phyloP scores from a whole-genome alignment of 1,140 invertebrate species.

The Macrostomum lignano region DNA sequence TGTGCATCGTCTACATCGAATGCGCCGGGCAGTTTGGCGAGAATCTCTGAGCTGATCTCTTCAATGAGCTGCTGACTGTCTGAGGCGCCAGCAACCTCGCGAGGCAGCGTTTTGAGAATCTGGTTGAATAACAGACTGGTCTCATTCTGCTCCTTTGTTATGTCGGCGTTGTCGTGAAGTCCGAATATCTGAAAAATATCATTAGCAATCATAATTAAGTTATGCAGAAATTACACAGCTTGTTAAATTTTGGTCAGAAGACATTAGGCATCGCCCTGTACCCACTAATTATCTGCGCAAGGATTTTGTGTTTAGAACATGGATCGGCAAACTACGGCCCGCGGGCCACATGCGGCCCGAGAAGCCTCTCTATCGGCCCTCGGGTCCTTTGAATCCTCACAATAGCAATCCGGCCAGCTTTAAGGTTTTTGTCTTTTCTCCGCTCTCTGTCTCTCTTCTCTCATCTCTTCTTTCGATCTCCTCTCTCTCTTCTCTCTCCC shows the following conservation, averaged over 20 bases:
- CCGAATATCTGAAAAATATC: constrained; percentile 20
- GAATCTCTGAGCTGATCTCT: constrained; percentile 23
- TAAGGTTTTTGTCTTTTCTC: background rate
- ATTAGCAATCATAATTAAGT: background rate
- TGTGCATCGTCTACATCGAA: constrained; percentile 29
- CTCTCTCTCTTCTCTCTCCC: no score
- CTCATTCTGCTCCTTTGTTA: constrained; percentile 27
- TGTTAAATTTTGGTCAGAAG: no score
- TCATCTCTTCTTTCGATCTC: no score
- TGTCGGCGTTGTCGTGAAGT: constrained; percentile 27
- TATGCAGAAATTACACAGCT: background rate
- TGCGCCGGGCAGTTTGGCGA: constrained; percentile 23
- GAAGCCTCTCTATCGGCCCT: no score
- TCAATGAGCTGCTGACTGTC: constrained; percentile 24
- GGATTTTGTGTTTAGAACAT: constrained; percentile 18
- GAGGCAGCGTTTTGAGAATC: constrained; percentile 33
- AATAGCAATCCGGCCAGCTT: constrained; percentile 32
- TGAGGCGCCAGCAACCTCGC: constrained; percentile 37
- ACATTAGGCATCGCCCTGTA: no score
- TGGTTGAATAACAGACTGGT: constrained; percentile 26
- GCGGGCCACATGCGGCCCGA: no score
- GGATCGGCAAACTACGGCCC: no score
- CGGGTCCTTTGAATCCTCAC: no score
- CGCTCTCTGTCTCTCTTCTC: no score
- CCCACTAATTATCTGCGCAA: no score